Evolutionary conservation across 2,113 vertebrate genomes (phyloP), one percentile per base, ranked within the genome.

Genomic region (Pseudorhombus dupliciocellatus): DNA sequence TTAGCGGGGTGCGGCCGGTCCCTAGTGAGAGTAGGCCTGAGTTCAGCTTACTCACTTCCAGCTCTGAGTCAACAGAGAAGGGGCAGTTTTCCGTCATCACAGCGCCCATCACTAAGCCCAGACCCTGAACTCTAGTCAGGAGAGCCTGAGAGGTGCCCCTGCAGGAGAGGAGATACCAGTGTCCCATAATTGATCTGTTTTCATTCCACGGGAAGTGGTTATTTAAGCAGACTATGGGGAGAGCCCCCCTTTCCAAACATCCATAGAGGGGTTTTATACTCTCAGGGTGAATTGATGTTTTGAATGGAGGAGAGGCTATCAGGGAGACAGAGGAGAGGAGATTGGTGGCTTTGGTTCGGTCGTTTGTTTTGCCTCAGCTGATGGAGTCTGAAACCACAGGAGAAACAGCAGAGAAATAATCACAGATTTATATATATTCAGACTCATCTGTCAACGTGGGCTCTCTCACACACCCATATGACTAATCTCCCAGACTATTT

Each of bases 11-110:
- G 88, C 62, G 81, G 78, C 77, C 46, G 66, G 71, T 79, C 85
- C 86, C 87, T 51, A 44, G 80, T 71, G 88, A 89, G 88, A 89
- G 80, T 51, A 66, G 71, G 66, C 75, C 80, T 56, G 66, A 90
- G 85, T 88, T 93, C 81, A 86, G 81, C 85, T 90, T 90, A 84
- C 90, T 89, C 79, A 88, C 82, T 91, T 88, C 81, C 80, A 87
- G 71, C 76, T 87, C 75, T 87, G 80, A 90, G 84, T 91, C 86
- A 91, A 89, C 86, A 91, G 66, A 75, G 85, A 86, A 73, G 66
- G 83, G 77, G 80, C 73, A 82, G 78, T 65, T 84, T 87, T 87
- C 76, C 67, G 66, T 75, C 80, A 84, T 86, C 68, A 48, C 79
- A 87, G 81, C 71, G 16, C 67, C 75, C 82, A 82, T 77, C 67